phyloP scores from a whole-genome alignment of 1,140 invertebrate species.

The Drosophila takahashii region DNA sequence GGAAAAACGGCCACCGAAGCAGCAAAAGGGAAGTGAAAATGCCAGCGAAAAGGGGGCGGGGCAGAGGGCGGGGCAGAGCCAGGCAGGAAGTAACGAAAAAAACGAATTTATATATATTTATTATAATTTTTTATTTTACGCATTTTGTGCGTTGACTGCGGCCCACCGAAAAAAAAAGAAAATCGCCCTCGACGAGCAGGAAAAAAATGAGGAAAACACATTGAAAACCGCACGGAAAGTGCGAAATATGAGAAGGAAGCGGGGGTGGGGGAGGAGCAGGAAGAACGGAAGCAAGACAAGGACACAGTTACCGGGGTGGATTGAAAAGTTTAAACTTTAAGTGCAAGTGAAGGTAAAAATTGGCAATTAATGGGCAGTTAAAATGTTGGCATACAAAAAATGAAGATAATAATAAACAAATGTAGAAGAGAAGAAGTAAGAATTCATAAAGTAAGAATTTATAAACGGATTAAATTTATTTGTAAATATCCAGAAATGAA shows the following conservation, averaged over 20 bases:
- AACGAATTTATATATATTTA: slow-evolving; percentile 47
- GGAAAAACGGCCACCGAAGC: slow-evolving; percentile 39
- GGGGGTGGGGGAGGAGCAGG: not conserved
- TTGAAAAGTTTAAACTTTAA: slow-evolving; percentile 35
- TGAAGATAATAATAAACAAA: too few relatives aligned
- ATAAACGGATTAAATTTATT: too few relatives aligned
- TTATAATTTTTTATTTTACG: slow-evolving; percentile 52
- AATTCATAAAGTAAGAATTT: too few relatives aligned
- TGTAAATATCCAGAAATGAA: too few relatives aligned
- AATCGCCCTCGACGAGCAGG: slow-evolving; percentile 10
- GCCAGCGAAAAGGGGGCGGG: not conserved
- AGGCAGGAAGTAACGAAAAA: slow-evolving; percentile 39
- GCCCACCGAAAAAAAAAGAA: slow-evolving; percentile 18
- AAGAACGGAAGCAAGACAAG: slow-evolving; percentile 21
- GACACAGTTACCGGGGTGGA: slow-evolving; percentile 1
- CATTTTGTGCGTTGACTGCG: slow-evolving; percentile 46
- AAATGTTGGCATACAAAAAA: too few relatives aligned
- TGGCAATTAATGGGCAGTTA: not conserved
- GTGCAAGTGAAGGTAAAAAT: not conserved
- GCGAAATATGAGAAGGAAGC: slow-evolving; percentile 38
- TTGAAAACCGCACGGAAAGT: slow-evolving; percentile 50
- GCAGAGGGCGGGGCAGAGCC: not conserved
- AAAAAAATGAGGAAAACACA: slow-evolving; percentile 39
- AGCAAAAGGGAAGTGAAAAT: slow-evolving; percentile 35
- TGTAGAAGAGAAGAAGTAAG: too few relatives aligned